Evolutionary conservation across 2,113 vertebrate species (phyloP), one percentile per base, ranked within the genome.

Genomic region (Leucopsar rothschildi): DNA sequence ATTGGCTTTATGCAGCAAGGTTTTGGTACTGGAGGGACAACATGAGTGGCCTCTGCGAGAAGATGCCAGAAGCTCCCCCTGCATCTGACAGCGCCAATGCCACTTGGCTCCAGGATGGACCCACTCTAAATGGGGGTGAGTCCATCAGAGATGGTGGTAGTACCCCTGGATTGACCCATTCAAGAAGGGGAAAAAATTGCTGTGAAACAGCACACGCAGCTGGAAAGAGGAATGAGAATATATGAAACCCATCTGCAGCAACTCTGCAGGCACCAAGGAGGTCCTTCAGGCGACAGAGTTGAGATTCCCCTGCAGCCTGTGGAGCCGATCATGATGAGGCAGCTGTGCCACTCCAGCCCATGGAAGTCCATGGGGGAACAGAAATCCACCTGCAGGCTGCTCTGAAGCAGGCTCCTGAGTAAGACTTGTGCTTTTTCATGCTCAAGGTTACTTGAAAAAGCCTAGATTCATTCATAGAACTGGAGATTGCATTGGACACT

Each of bases 51-150:
- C 77, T 69, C 29, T 49, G 29, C 35, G 17, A 49, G 40, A 82
- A 47, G 11, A 53, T 29, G 15, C 7, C 39, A 68, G 28, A 66
- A 47, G 8, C 10, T 40, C 55, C 25, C 16, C 7, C 7, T 45
- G 0, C 18, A 11, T 53, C 40, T 40, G 14, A 33, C 24, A 61
- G 29, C 68, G 11, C 5, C 47, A 35, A 23, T 11, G 15, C 5
- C n/a, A 61, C 5, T 4, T 3, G 4, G 11, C 7, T 29, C 17
- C 39, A 82, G 47, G 63, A 25, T 10, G 35, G 15, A 35, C 4
- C 5, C n/a, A 7, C 24, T 15, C 25, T 47, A 29, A 40, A 21
- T 5, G 2, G 35, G 6, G 4, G 6, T 2, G 2, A 60, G 10
- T 20, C 20, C 9, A 25, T 37, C 28, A n/a, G 27, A 20, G 10